Base-by-base conservation (phyloP, 2,113 vertebrate genomes). In the Aviceda subcristata region DNA sequence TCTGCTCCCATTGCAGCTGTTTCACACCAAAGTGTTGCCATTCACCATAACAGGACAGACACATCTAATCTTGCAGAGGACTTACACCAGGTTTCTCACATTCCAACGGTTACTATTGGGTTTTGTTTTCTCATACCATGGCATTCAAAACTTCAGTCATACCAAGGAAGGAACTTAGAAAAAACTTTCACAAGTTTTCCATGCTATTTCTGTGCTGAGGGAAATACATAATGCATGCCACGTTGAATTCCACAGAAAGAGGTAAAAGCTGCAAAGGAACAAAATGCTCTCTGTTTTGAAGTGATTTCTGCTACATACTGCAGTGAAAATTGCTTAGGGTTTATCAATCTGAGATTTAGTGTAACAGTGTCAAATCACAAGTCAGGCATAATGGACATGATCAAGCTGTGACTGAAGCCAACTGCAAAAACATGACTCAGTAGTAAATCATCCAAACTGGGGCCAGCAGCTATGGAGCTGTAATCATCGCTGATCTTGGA, bases 291-390 rank as follows among this genome's bases (percentile, higher is more conserved):
- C 24, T 83, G 39, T 83, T 94, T 90, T 86, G 71, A 86, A 90
- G 55, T 67, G 32, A 83, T 93, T 94, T 92, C 68, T 90, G 67
- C 56, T 73, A 36, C 19, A n/a, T 43, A 59, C 38, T 84, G 72
- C 60, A 75, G 82, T 36, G 79, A 96, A 95, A 96, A 96, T 95
- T 90, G 79, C n/a, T 92, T 59, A 51, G 38, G 50, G 62, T 86
- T 86, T 94, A 73, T 94, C 63, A 86, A 1, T 67, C 67, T 81
- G 82, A 69, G 75, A 84, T 71, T 80, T 64, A 88, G 60, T 55
- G 24, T 79, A 92, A 77, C 13, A 43, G 48, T 43, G 34, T 90
- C 55, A 88, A 84, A 92, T 94, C 50, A 87, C 36, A 55, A 77
- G 60, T 74, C 14, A 41, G 21, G 15, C 41, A 13, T 86, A 84